phyloP scores from a whole-genome alignment of 2,888 invertebrate species.

The Eugnorisma glareosa region DNA sequence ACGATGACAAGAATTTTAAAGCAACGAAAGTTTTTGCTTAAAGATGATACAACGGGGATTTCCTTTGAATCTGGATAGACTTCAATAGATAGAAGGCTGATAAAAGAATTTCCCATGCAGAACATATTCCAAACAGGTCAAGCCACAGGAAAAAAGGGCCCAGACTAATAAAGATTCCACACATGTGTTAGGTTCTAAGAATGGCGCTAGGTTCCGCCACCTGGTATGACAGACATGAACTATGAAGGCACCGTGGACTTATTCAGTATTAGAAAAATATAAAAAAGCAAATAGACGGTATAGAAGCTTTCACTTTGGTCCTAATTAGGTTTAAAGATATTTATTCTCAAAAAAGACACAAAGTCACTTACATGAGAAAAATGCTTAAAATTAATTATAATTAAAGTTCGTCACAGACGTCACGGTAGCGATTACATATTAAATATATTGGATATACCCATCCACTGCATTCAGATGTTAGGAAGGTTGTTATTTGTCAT shows the following conservation, averaged over 20 bases:
- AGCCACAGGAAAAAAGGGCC: constrained; percentile 35
- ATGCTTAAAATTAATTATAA: too few relatives aligned
- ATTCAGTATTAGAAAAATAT: neutral
- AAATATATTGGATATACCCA: too few relatives aligned
- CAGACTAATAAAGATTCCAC: constrained; percentile 55
- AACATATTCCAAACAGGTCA: constrained; percentile 26
- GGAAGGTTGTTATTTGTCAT: too few relatives aligned
- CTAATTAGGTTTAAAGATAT: too few relatives aligned
- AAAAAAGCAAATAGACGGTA: neutral
- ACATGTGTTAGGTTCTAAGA: constrained; percentile 57
- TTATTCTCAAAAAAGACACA: too few relatives aligned
- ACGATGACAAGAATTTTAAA: neutral
- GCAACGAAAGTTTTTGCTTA: neutral
- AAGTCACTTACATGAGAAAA: too few relatives aligned
- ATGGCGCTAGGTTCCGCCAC: constrained; percentile 59
- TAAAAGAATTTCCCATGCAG: neutral
- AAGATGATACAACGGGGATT: neutral
- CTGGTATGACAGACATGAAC: constrained; percentile 41
- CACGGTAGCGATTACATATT: too few relatives aligned
- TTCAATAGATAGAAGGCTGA: neutral
- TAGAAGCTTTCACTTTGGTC: neutral
- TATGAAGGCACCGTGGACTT: constrained; percentile 1
- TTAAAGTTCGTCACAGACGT: too few relatives aligned
- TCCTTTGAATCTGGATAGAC: neutral
- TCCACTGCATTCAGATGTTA: too few relatives aligned